Conservation (phyloP, 2,888 invertebrate species). For the Brenthis daphne region DNA sequence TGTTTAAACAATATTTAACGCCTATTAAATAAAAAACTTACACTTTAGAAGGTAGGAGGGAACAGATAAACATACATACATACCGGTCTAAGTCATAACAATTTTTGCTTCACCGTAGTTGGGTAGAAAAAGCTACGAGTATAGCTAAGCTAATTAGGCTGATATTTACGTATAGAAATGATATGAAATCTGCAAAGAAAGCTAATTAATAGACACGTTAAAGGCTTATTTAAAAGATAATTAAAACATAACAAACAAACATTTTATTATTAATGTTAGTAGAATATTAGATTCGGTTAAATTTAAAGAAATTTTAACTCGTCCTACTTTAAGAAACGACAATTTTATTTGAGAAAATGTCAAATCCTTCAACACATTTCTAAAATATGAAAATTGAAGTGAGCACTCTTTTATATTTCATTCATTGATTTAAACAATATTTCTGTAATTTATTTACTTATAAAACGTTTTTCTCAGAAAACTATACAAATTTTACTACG, state of each 20-base stretch:
- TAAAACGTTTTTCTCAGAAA: neutral
- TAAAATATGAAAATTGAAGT: neutral
- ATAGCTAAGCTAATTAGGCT: too few species aligned
- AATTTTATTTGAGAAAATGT: conserved; percentile 2
- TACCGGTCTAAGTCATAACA: too few species aligned
- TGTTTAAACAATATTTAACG: too few species aligned
- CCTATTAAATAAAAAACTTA: too few species aligned
- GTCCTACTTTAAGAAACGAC: neutral
- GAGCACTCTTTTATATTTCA: neutral
- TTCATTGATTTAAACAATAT: neutral
- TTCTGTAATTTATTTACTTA: neutral
- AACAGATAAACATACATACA: too few species aligned
- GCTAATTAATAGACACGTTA: too few species aligned
- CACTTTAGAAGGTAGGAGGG: too few species aligned
- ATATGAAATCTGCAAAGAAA: too few species aligned
- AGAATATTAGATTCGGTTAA: neutral
- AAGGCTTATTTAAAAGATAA: neutral
- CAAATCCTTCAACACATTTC: neutral
- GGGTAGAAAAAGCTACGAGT: too few species aligned
- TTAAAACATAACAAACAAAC: neutral
- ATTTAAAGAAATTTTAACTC: neutral
- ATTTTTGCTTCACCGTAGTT: too few species aligned
- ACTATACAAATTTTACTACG: too few species aligned
- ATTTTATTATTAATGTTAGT: neutral
- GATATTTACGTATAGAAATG: too few species aligned